Base-by-base conservation (phyloP, 2,797 vertebrate species). In the Cygnus olor region DNA sequence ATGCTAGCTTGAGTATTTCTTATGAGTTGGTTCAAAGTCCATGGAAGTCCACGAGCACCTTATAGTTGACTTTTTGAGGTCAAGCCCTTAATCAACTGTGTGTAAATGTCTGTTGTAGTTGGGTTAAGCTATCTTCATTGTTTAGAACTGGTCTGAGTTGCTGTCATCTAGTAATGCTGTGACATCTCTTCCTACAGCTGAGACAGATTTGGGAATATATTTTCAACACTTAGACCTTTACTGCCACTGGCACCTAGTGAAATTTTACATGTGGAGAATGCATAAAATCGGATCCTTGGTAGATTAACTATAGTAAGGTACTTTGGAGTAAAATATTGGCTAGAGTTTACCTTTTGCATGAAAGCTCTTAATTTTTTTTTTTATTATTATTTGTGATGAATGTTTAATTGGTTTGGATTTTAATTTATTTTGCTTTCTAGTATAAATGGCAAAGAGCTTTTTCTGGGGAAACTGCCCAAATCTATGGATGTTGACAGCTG, bases 91-190 rank as follows among this genome's bases (percentile, higher is more conserved):
- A 90, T 92, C 91, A 64, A 88, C 53, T 88, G 36, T 27, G 25
- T 72, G 89, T 74, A 72, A 82, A 88, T 87, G 90, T 85, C 81
- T 93, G 71, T 63, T 93, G 47, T 56, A 74, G 53, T 80, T 90
- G 69, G 60, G 51, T 92, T 85, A 78, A 91, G 44, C 38, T 54
- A 34, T 65, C 32, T 71, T 83, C 63, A 30, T 57, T 1, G 11
- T 53, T 92, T 54, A 74, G 54, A 69, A 64, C 22, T 42, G 32
- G 44, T 72, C 30, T 72, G 34, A 74, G 32, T 16, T 80, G 63
- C 51, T 95, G 49, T 94, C 53, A 60, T 84, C n/a, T 53, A 9
- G 72, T 45, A 80, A 2, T 60, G 30, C 56, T 71, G 38, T 49
- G 65, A 65, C 12, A 25, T 53, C 79, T 61, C 65, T 58, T 71